Base-by-base conservation (phyloP, 2,113 vertebrate species). In the Dromaius novaehollandiae region DNA sequence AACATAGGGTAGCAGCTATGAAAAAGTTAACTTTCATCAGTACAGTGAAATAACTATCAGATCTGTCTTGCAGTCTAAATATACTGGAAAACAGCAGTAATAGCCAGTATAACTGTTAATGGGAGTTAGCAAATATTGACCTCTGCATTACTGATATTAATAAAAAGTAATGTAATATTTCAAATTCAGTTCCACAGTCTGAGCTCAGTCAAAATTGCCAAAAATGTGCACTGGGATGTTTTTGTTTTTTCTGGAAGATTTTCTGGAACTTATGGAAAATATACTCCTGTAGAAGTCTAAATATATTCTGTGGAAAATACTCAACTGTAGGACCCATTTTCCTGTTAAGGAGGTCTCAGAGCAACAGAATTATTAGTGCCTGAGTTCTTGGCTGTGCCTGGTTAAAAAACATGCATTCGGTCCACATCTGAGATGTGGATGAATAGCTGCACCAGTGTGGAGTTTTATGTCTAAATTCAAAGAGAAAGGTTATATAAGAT, bases 181-280 rank as follows among this genome's bases (percentile, higher is more conserved):
- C 84, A 87, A 97, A 86, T 96, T 66, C 89, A 96, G 42, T 76
- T 78, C 65, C 65, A 53, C 79, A 94, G 86, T 86, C 83, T 97
- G 91, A 82, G 66, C 87, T 97, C 82, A 79, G 96, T 97, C 86
- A 98, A 93, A 93, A 93, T 86, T 94, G 95, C 96, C 96, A 95
- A 95, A 97, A 98, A 97, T 94, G 90, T 97, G 96, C 90, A 86
- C 92, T 92, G 89, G 42, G 91, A 90, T 96, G 76, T 96, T 98
- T 98, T 88, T 98, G 94, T 96, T 77, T 96, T 95, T 97, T 86
- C 93, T 92, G 95, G 96, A 92, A 97, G 95, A 92, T 94, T 96
- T 96, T 98, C 95, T 98, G 97, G 96, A 97, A 97, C 86, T 96
- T 95, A 96, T 96, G 97, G 96, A 98, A 94, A 95, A 91, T 93